Base-by-base conservation (phyloP, 2,797 vertebrate species). In the Glossophaga mutica region DNA sequence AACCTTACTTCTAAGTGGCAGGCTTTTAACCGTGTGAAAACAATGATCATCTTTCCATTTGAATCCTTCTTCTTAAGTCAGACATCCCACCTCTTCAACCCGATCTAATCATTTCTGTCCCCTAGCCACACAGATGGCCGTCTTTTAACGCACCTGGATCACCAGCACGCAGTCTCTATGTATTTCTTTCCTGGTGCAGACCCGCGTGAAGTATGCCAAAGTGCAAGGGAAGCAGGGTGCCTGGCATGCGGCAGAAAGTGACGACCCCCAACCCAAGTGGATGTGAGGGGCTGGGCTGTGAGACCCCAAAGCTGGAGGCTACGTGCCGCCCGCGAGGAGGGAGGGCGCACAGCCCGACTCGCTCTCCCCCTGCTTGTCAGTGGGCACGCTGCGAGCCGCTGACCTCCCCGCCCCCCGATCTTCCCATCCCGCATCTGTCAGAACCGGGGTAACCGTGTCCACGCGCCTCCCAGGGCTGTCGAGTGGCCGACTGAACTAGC, bases 11-110 rank as follows among this genome's bases (percentile, higher is more conserved):
- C 77, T 52, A 93, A 37, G 22, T 44, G 19, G 14, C 12, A 92
- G 50, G 34, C 22, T 93, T 92, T 82, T 68, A 95, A 81, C 57
- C 70, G 68, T 57, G 73, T 55, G 48, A 84, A 92, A 96, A 71
- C 19, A 77, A 67, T 52, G 46, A 71, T 26, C 34, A 9, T 71
- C 18, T 70, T 68, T 74, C 85, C 57, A 37, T 52, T 19, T 26
- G 7, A 84, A 50, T 39, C 32, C 34, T 87, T 83, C 67, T 62
- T 87, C 34, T 87, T 91, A 76, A 94, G 74, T 16, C 10, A 42
- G 87, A 93, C 44, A 79, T 11, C 21, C 26, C 50, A 19, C 32
- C 76, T 90, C 39, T 50, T 83, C 21, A n/a, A 67, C 24, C 59
- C 6, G 4, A 68, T 26, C 26, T 90, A 32, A 68, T 2, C 7